A percentile compares a stretch with the other conserved stretches of the same genome.
phyloP scores from a whole-genome alignment of 2,888 invertebrate species.

The Meteorus colon region DNA sequence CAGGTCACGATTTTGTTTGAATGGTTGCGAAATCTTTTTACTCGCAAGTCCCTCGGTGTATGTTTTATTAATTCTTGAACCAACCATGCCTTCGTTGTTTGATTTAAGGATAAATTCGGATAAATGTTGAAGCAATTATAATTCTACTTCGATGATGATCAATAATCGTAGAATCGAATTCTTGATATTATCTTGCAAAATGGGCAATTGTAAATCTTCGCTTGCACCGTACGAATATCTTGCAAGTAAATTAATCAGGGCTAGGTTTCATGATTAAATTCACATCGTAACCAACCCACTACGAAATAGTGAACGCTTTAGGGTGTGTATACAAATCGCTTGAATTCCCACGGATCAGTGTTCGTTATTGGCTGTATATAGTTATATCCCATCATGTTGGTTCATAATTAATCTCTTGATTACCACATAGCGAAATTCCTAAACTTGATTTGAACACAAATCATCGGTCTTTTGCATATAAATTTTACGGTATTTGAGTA shows the following conservation, averaged over 20 bases:
- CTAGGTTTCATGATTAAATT: constrained; percentile 36
- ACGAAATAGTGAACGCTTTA: constrained; percentile 17
- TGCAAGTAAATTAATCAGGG: constrained; percentile 33
- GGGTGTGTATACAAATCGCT: constrained; percentile 10
- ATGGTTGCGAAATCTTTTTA: not conserved
- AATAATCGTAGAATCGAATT: not conserved
- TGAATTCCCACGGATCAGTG: not conserved
- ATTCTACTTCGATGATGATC: too few relatives aligned
- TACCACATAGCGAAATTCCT: constrained; percentile 47
- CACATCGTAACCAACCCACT: constrained; percentile 34
- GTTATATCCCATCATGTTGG: constrained; percentile 25
- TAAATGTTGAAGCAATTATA: too few relatives aligned
- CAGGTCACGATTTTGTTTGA: not conserved
- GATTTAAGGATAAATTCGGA: too few relatives aligned
- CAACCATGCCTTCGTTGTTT: not conserved
- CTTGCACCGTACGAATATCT: constrained; percentile 20
- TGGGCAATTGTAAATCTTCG: constrained; percentile 28
- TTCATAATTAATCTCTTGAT: constrained; percentile 58
- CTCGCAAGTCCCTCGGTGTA: not conserved
- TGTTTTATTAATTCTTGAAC: not conserved
- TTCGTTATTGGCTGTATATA: not conserved
- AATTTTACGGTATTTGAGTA: too few relatives aligned
- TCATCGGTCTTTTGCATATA: too few relatives aligned
- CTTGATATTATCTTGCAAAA: not conserved
- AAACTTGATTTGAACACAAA: not conserved